Percentiles rank a stretch among this genome's conserved stretches.
Evolutionary conservation across 2,888 invertebrate species (phyloP).

Genomic region (Cancer borealis): DNA sequence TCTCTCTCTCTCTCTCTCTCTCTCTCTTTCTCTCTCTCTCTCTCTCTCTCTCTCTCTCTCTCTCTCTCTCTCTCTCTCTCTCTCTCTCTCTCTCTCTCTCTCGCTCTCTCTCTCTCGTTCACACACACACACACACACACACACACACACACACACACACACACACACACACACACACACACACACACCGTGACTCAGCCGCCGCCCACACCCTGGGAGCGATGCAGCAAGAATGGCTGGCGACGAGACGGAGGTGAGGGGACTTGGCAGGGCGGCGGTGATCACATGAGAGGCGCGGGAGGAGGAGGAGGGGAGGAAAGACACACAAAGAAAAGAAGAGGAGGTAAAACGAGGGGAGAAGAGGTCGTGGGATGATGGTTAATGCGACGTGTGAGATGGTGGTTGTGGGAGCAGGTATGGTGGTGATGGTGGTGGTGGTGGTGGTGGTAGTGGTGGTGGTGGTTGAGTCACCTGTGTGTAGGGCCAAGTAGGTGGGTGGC

Average conservation of each 20-base stretch:
- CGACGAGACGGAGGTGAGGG: not conserved
- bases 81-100: slow-evolving; percentile 42
- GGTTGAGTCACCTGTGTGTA: not conserved
- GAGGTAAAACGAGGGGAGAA: too few relatives aligned
- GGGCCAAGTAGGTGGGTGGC: not conserved
- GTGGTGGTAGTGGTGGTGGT: not conserved
- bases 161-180: slow-evolving; percentile 44
- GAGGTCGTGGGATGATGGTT: too few relatives aligned
- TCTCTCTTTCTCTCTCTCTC: not conserved
- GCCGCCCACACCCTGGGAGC: not conserved
- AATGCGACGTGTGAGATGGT: too few relatives aligned
- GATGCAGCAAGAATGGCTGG: slow-evolving; percentile 20
- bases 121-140: not conserved
- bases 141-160: slow-evolving; percentile 42
- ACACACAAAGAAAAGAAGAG: not conserved
- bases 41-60: slow-evolving; percentile 37
- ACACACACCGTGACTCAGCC: not conserved
- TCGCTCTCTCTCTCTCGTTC: not conserved
- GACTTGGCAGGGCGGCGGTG: not conserved
- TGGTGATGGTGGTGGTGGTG: not conserved
- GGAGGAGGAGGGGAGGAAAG: not conserved
- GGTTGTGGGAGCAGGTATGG: too few relatives aligned
- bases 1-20: slow-evolving; percentile 42
- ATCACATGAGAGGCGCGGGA: not conserved
- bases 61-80: slow-evolving; percentile 26